These are phyloP conservation scores for Apamea anceps DNA, from an alignment of 2,888 invertebrate species.

Conservation along the genomic window DNA sequence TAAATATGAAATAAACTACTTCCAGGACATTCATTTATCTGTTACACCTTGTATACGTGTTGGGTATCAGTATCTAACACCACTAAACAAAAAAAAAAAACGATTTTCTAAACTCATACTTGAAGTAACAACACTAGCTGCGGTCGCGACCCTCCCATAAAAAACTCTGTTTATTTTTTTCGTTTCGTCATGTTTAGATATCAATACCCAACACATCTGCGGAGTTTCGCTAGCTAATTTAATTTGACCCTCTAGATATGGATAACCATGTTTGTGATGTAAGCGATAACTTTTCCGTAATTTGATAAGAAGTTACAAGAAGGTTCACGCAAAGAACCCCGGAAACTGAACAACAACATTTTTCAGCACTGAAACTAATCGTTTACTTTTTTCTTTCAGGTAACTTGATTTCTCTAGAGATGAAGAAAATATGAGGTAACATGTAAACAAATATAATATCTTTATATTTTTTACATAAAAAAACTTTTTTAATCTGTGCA, in stretches of 20 bases:
- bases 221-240: neutral
- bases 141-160: neutral
- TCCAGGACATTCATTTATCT: neutral
- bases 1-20: no score
- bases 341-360: slow-evolving; percentile 19
- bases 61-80: neutral
- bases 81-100: no score
- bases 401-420: slow-evolving; percentile 33
- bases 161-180: neutral
- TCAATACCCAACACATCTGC: neutral
- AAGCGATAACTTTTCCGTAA: neutral
- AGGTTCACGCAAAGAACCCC: neutral
- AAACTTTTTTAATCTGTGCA: neutral
- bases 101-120: no score
- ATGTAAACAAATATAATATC: slow-evolving; percentile 5
- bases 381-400: slow-evolving; percentile 47
- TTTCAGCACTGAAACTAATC: slow-evolving; percentile 32
- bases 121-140: neutral
- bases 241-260: no score
- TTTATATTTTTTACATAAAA: neutral
- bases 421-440: slow-evolving; percentile 42
- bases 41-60: neutral
- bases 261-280: neutral
- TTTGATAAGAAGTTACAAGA: slow-evolving; percentile 6
- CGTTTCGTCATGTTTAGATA: neutral